phyloP scores from a whole-genome alignment of 1,140 invertebrate genomes.

The Chionoecetes opilio region DNA sequence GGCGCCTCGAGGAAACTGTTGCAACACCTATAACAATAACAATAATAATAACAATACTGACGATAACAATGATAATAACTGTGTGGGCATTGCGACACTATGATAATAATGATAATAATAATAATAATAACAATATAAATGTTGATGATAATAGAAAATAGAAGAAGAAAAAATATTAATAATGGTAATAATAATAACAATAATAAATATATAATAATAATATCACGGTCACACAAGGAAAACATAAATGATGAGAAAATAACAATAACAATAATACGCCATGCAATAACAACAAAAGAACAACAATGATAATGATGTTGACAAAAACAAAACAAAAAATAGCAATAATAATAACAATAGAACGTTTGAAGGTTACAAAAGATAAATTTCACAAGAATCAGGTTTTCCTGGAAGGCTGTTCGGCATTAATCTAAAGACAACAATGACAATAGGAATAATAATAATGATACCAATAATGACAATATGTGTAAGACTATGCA shows the following conservation, averaged over 20 bases:
- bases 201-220: background rate
- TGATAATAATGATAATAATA: background rate
- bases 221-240: too few species aligned
- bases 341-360: too few species aligned
- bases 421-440: too few species aligned
- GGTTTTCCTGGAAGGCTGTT: too few species aligned
- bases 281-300: background rate
- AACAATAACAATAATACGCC: background rate
- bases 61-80: background rate
- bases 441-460: too few species aligned
- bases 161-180: background rate
- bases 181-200: background rate
- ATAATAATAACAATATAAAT: conserved; percentile 2
- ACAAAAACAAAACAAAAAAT: too few species aligned
- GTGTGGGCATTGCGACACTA: background rate
- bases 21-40: background rate
- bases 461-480: background rate
- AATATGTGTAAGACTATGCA: background rate
- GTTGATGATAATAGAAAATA: background rate
- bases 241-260: too few species aligned
- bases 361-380: too few species aligned
- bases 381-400: too few species aligned
- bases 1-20: too few species aligned
- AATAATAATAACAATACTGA: conserved; percentile 44
- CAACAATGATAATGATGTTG: background rate